phyloP scores from a whole-genome alignment of 1,140 invertebrate genomes.

The Drosophila insularis region DNA sequence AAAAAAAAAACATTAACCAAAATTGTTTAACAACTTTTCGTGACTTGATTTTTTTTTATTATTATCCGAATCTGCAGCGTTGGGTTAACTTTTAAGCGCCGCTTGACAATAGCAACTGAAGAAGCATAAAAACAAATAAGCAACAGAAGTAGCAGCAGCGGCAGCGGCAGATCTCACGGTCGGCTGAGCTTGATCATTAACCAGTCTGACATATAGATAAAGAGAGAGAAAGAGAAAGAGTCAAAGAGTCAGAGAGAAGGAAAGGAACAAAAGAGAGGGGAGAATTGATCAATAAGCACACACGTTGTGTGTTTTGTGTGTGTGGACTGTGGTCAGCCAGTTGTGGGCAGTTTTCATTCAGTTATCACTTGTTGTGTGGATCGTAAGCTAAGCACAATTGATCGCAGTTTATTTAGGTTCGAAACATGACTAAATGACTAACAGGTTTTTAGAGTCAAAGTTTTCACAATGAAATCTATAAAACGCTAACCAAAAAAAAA shows the following conservation, averaged over 20 bases:
- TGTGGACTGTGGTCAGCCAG: slow-evolving; percentile 48
- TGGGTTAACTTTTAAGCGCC: slow-evolving; percentile 52
- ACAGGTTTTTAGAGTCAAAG: too few species aligned
- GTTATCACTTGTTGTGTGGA: slow-evolving; percentile 46
- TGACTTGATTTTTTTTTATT: slow-evolving; percentile 16
- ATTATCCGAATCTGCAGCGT: slow-evolving; percentile 21
- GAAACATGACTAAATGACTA: slow-evolving; percentile 20
- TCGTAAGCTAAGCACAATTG: slow-evolving; percentile 27
- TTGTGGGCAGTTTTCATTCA: slow-evolving; percentile 4
- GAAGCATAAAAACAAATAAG: slow-evolving; percentile 41
- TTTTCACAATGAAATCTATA: too few species aligned
- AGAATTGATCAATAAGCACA: not conserved
- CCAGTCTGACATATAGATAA: not conserved
- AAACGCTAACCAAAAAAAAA: too few species aligned
- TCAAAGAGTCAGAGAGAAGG: not conserved
- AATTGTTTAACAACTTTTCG: not conserved
- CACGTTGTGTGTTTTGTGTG: not conserved
- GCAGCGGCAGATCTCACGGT: slow-evolving; percentile 9
- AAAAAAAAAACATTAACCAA: slow-evolving; percentile 11
- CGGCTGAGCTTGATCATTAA: slow-evolving; percentile 23
- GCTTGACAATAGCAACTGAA: slow-evolving; percentile 54
- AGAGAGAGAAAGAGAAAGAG: not conserved
- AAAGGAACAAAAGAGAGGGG: not conserved
- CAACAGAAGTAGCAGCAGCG: not conserved
- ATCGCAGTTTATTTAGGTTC: slow-evolving; percentile 25